phyloP scores from a whole-genome alignment of 1,140 invertebrate genomes.

The Drosophila athabasca region DNA sequence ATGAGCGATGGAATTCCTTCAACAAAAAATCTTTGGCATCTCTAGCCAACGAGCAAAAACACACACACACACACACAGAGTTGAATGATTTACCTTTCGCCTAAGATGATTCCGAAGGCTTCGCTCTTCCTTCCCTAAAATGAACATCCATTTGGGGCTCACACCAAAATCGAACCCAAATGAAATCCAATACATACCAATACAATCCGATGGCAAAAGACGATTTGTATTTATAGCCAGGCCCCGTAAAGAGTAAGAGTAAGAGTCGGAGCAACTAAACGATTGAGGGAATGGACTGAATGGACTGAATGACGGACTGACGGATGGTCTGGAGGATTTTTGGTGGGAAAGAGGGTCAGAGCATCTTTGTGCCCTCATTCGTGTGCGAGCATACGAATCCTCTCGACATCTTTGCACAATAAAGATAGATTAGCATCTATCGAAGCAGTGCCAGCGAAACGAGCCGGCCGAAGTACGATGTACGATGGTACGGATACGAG shows the following conservation, averaged over 20 bases:
- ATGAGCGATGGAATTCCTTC: neutral
- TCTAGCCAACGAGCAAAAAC: neutral
- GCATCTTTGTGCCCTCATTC: conserved; percentile 48
- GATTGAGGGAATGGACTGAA: conserved; percentile 6
- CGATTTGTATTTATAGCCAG: conserved; percentile 67
- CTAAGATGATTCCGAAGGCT: conserved; percentile 11
- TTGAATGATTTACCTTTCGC: conserved; percentile 15
- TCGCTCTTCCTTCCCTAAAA: conserved; percentile 18
- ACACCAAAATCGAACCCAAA: conserved; percentile 56
- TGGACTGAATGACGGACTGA: neutral
- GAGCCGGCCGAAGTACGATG: conserved; percentile 33
- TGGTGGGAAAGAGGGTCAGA: conserved; percentile 19
- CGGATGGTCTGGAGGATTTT: conserved; percentile 6
- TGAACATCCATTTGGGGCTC: conserved; percentile 47
- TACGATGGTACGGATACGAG: conserved; percentile 39
- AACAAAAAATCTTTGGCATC: conserved; percentile 8
- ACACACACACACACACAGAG: neutral
- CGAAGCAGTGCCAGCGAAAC: conserved; percentile 64
- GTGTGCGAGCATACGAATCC: conserved; percentile 58
- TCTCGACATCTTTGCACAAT: conserved; percentile 75
- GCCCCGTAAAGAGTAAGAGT: conserved; percentile 42
- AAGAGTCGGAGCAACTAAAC: conserved; percentile 38
- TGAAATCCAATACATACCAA: conserved; percentile 61
- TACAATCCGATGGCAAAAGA: conserved; percentile 36
- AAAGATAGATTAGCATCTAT: conserved; percentile 79